Conservation (phyloP, 2,113 vertebrate species). For the Scalopus aquaticus region DNA sequence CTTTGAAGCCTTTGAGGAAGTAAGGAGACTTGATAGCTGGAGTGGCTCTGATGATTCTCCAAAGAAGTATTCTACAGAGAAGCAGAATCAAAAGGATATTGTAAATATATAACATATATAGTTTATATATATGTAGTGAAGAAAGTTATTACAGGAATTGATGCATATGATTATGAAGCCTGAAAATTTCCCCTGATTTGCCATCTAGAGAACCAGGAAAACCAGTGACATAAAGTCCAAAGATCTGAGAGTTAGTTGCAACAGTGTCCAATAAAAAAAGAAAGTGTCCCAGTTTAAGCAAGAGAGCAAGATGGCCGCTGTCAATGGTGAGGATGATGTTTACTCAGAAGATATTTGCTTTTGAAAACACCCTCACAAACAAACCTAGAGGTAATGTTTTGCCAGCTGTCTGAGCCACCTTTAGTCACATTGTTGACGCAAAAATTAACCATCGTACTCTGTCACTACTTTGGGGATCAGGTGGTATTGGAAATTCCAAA, state of each 20-base stretch:
- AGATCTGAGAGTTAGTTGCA: neutral
- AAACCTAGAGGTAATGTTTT: neutral
- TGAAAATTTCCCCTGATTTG: neutral
- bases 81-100: neutral
- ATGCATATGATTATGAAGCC: neutral
- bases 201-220: neutral
- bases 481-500: neutral
- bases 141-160: neutral
- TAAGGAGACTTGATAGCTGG: neutral
- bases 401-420: neutral
- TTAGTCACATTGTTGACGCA: neutral
- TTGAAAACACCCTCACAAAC: neutral
- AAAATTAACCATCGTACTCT: neutral
- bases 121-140: neutral
- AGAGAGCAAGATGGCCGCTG: too few relatives aligned
- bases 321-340: neutral
- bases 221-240: neutral
- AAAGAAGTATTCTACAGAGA: neutral
- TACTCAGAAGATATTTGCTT: neutral
- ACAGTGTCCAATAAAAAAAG: neutral
- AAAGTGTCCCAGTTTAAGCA: neutral
- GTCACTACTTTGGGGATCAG: neutral
- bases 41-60: neutral
- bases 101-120: too few relatives aligned
- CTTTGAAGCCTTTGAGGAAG: neutral